phyloP scores from a whole-genome alignment of 1,140 invertebrate species.

The Leptoteleia sp. region DNA sequence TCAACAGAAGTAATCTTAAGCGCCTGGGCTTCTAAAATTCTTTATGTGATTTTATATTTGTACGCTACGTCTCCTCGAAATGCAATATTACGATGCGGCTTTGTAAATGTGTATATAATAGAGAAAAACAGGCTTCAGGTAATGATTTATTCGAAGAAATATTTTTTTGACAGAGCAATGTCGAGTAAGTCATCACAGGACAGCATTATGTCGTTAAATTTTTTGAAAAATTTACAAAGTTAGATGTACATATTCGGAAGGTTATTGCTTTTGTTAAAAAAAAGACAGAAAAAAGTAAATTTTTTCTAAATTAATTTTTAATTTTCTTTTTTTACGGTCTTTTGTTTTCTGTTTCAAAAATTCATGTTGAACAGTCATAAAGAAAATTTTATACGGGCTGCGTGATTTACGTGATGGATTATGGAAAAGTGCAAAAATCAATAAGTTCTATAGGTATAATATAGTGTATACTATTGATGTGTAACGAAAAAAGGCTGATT shows the following conservation, averaged over 20 bases:
- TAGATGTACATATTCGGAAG: slow-evolving; percentile 30
- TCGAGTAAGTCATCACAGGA: slow-evolving; percentile 25
- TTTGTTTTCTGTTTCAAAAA: slow-evolving; percentile 33
- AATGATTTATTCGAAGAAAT: slow-evolving; percentile 23
- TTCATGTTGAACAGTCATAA: slow-evolving; percentile 3
- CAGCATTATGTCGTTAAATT: slow-evolving; percentile 17
- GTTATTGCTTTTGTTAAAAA: slow-evolving; percentile 30
- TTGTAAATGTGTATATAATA: slow-evolving; percentile 44
- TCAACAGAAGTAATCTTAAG: slow-evolving; percentile 74
- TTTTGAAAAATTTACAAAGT: slow-evolving; percentile 31
- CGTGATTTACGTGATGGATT: slow-evolving; percentile 16
- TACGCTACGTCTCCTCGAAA: slow-evolving; percentile 1
- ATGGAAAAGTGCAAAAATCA: slow-evolving; percentile 55
- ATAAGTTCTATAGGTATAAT: slow-evolving; percentile 39
- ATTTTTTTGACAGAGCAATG: background rate
- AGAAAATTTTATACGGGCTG: slow-evolving; percentile 15
- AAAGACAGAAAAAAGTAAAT: too few relatives aligned
- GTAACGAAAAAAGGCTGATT: slow-evolving; percentile 54
- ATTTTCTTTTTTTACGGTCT: too few relatives aligned
- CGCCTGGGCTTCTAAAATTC: slow-evolving; percentile 75
- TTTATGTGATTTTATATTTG: slow-evolving; percentile 24
- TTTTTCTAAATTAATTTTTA: too few relatives aligned
- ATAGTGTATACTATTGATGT: slow-evolving; percentile 33
- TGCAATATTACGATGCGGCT: slow-evolving; percentile 47
- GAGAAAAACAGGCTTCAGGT: slow-evolving; percentile 17